Conservation (phyloP, 2,888 invertebrate genomes). For the Sinotaia quadrata region DNA sequence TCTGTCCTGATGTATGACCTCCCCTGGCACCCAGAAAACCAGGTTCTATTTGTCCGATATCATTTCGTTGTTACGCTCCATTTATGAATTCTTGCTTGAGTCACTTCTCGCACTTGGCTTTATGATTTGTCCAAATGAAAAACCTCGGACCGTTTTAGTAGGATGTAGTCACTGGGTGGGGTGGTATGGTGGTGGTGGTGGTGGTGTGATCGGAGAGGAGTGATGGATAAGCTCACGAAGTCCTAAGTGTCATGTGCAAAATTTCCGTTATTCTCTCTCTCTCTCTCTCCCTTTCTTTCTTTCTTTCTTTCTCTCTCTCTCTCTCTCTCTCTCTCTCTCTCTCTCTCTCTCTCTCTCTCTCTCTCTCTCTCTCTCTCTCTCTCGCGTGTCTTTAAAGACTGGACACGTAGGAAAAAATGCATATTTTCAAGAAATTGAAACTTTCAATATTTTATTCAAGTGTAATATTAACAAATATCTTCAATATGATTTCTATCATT, state of each 20-base stretch:
- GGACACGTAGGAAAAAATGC: no score
- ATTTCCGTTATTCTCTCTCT: background rate
- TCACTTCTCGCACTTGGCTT: no score
- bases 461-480: no score
- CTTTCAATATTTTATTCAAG: no score
- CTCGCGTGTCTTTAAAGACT: no score
- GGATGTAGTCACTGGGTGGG: no score
- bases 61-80: constrained; percentile 27
- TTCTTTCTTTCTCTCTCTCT: background rate
- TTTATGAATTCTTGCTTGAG: constrained; percentile 27
- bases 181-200: background rate
- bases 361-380: no score
- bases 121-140: no score
- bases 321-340: constrained; percentile 10
- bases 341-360: background rate
- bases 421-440: background rate
- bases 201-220: background rate
- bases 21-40: constrained; percentile 13
- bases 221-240: no score
- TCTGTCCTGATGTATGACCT: constrained; percentile 25
- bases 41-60: constrained; percentile 23
- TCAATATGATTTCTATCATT: no score
- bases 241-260: background rate
- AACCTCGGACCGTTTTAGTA: no score
- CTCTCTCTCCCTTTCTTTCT: background rate